Evolutionary conservation across 1,140 invertebrate genomes (phyloP).

Genomic region (Halesus radiatus): DNA sequence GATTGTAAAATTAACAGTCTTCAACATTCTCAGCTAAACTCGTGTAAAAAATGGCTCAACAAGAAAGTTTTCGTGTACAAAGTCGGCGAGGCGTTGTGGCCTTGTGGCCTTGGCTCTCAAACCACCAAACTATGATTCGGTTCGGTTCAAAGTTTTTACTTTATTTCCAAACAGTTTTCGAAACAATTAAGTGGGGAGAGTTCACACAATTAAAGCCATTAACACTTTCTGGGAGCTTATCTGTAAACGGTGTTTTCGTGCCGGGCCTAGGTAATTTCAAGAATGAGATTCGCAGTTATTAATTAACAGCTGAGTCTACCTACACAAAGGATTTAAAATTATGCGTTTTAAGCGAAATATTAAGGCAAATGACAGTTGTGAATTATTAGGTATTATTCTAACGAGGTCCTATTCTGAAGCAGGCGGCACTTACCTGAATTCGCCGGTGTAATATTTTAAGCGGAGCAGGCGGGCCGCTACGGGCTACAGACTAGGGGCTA

Average conservation of each 20-base stretch:
- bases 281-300: slow-evolving; percentile 38
- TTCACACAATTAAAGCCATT: slow-evolving; percentile 31
- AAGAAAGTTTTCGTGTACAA: too few relatives aligned
- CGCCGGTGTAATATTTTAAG: slow-evolving; percentile 31
- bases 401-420: slow-evolving; percentile 12
- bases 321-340: slow-evolving; percentile 45
- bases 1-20: too few relatives aligned
- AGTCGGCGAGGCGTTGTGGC: too few relatives aligned
- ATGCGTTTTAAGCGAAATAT: slow-evolving; percentile 46
- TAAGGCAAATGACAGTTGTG: slow-evolving; percentile 45
- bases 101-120: neutral
- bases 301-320: slow-evolving; percentile 38
- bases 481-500: slow-evolving; percentile 7
- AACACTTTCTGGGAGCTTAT: slow-evolving; percentile 13
- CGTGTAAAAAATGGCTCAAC: too few relatives aligned
- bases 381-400: slow-evolving; percentile 44
- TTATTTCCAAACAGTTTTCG: slow-evolving; percentile 26
- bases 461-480: slow-evolving; percentile 1
- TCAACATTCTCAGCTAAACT: too few relatives aligned
- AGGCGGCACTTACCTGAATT: slow-evolving; percentile 36
- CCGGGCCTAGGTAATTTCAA: slow-evolving; percentile 29
- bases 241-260: slow-evolving; percentile 19
- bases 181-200: slow-evolving; percentile 18
- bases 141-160: slow-evolving; percentile 1
- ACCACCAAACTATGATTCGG: neutral